Evolutionary conservation across 2,113 vertebrate genomes (phyloP), one percentile per base, ranked within the genome.

Genomic region (Zosterops japonicus): DNA sequence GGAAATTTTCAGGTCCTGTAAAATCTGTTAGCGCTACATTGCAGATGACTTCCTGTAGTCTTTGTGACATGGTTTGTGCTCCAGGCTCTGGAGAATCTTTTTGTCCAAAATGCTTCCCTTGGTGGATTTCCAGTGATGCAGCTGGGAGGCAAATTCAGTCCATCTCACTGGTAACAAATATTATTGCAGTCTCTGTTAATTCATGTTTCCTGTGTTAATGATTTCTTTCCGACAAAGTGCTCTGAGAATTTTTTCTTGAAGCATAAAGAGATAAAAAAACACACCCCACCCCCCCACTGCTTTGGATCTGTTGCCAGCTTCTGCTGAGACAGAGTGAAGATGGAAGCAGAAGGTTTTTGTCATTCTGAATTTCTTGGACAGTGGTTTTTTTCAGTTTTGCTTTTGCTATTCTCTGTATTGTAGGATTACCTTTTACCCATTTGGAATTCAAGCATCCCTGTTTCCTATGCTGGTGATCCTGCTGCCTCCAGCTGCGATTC

Each of bases 371-470:
- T 95, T 93, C 71, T 90, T 94, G 71, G 41, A 86, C 28, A 21
- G 52, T 52, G 24, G 2, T 0, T 8, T 36, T 75, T 75, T 65
- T 74, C 36, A 16, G 20, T 12, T 84, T 87, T 77, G 25, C 35
- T 92, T 85, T 85, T 90, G 6, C 39, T 64, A 18, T 86, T 39
- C 53, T 47, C 64, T 4, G 0, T 76, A n/a, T 46, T 52, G 36
- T 44, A 84, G 52, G 72, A 91, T 84, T 84, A 97, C 94, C 91
- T 96, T 95, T 96, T 68, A 94, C 93, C 94, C 95, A 96, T 60
- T 96, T 95, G 95, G 90, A 96, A 92, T 74, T 59, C 53, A 92
- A 71, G 31, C 46, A 44, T 91, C 87, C 16, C 10, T 53, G 31
- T 84, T 94, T 88, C 91, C 64, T 95, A n/a, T 74, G 64, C 64